Evolutionary conservation across 2,888 invertebrate species (phyloP), one percentile per base, ranked within the genome.

Genomic region (Leptarthrus brevirostris): DNA sequence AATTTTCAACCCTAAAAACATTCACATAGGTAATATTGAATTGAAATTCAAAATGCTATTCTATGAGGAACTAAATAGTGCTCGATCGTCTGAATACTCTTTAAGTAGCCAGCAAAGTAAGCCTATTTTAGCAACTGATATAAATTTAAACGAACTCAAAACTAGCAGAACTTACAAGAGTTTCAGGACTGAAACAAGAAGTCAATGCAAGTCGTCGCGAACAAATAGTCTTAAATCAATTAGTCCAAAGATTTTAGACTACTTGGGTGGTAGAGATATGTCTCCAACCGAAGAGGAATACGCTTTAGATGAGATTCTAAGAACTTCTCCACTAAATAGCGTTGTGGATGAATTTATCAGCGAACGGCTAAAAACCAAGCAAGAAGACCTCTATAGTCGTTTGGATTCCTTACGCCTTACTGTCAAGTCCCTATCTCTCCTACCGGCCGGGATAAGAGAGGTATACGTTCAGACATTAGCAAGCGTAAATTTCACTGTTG

Each of bases 211-310:
- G n/a, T 52, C 24, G 3, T n/a, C 22, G 20, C 12, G 20, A 12
- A 10, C 40, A 30, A 22, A 40, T 34, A 53, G 53, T n/a, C 16
- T 2, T 12, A 16, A 70, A 18, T 52, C n/a, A n/a, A 14, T 74
- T 18, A 76, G 75, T 44, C 61, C 64, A n/a, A 79, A 80, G 74
- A 77, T 83, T 34, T 75, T 82, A 49, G 79, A 82, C 36, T 86
- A 82, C 77, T 78, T 86, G 69, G 79, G 79, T 75, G 86, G 86
- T 2, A 84, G 86, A 74, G 81, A 83, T 52, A 84, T 86, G 83
- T 80, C 81, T 6, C 79, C 77, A 73, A 78, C 78, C 22, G 85
- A 87, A 47, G 85, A 87, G 76, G 79, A 80, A 64, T 79, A 82
- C 78, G 85, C 85, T 4, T 78, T 87, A 44, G 81, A 86, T 73